Conservation (phyloP, 2,113 vertebrate species). For the Cebidichthys violaceus region DNA sequence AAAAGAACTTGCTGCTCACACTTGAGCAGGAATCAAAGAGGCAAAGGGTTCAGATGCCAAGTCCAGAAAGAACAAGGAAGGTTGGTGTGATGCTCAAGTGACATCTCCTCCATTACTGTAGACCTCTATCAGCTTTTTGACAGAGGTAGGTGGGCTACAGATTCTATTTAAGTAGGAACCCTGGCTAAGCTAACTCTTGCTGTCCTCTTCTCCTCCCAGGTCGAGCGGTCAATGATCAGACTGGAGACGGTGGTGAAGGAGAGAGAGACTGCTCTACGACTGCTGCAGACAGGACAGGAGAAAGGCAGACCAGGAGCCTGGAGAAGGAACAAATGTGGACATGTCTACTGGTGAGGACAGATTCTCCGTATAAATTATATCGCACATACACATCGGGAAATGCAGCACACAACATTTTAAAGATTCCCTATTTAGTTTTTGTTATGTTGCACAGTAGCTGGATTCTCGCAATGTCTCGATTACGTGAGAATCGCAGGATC, state of each 20-base stretch:
- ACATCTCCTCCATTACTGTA: not conserved
- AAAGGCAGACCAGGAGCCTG: conserved; percentile 90
- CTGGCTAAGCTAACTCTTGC: not conserved
- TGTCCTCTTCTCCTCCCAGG: conserved; percentile 75
- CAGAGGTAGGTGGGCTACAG: not conserved
- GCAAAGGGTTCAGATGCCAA: conserved; percentile 90
- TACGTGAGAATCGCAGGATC: not conserved
- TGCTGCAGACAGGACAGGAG: conserved; percentile 95
- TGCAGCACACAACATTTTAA: not conserved
- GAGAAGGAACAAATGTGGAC: conserved; percentile 90
- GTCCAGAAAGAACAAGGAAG: conserved; percentile 93
- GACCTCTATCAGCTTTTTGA: not conserved
- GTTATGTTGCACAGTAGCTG: not conserved
- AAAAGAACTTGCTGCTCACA: conserved; percentile 97
- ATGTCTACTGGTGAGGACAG: conserved; percentile 86
- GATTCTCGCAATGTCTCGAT: not conserved
- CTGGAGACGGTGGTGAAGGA: conserved; percentile 90
- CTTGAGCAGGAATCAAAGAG: conserved; percentile 92
- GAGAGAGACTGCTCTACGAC: conserved; percentile 89
- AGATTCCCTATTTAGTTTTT: conserved; percentile 7
- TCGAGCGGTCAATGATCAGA: conserved; percentile 89
- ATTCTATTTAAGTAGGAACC: not conserved
- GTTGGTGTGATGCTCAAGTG: conserved; percentile 73
- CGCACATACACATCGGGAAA: not conserved
- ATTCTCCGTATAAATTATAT: not conserved